Base-by-base conservation (phyloP, 2,113 vertebrate species). In the Ondatra zibethicus region DNA sequence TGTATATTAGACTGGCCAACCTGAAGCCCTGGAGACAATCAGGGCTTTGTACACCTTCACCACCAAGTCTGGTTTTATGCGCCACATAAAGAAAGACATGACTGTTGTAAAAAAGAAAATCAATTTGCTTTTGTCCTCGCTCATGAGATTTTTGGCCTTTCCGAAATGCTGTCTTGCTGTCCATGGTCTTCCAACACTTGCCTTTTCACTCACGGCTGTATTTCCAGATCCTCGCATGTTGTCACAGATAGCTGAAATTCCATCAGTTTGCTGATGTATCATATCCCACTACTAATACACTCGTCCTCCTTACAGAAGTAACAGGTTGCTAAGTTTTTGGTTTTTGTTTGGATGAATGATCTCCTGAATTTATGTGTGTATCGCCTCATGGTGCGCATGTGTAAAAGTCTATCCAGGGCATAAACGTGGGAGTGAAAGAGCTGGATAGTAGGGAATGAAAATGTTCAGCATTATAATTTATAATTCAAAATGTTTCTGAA, bases 401-500 rank as follows among this genome's bases (percentile, higher is more conserved):
- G 12, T 76, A 84, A 31, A 94, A 91, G 29, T 85, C 94, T 94
- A 63, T 90, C 58, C 87, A 39, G 9, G 6, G 3, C 73, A 42
- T 73, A 78, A n/a, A 89, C 39, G 31, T 58, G 89, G 21, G 19
- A 65, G 39, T 89, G 52, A 93, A 89, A 91, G 65, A 93, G 13
- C 36, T 89, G 45, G 3, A 39, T 23, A 61, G 10, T 52, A 94
- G 50, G 65, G 27, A 91, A 86, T 86, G 21, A 91, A 91, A 94
- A 61, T 45, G 3, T 89, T 92, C 61, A 89, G 45, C 39, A 36
- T 87, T 72, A 93, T 29, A 91, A 91, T 80, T 88, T 61, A 93
- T 27, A 14, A 1, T 84, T 52, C 42, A 93, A 89, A 58, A 75
- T 75, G 36, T 91, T 88, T 95, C 91, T 86, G 55, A 94, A 89